Percentiles rank a stretch among this genome's conserved stretches.
Evolutionary conservation across 2,888 invertebrate species (phyloP).

Genomic region (Rhabditophanes sp.): DNA sequence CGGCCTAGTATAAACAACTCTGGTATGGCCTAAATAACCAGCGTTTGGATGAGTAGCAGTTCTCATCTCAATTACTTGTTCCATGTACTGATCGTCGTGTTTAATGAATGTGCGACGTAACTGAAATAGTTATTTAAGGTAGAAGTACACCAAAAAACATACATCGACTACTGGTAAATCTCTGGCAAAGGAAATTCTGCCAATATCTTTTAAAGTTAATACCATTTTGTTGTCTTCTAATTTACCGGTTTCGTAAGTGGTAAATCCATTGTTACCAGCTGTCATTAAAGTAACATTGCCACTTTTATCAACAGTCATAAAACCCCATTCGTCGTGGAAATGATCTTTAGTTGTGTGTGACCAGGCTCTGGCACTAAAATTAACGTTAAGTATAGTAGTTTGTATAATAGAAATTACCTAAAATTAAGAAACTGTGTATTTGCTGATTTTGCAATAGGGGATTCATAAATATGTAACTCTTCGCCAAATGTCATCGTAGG

Average conservation of each 20-base stretch:
- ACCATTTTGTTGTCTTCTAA: conserved; percentile 35
- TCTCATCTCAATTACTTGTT: conserved; percentile 43
- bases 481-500: conserved; percentile 45
- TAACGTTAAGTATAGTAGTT: conserved; percentile 3
- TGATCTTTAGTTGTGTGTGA: conserved; percentile 45
- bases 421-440: conserved; percentile 43
- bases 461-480: conserved; percentile 37
- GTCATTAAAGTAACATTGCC: conserved; percentile 45
- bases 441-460: conserved; percentile 39
- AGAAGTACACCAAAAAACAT: conserved; percentile 8
- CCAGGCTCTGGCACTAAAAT: conserved; percentile 43
- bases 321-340: conserved; percentile 45
- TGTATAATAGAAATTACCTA: conserved; percentile 21
- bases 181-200: conserved; percentile 43
- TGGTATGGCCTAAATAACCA: conserved; percentile 42
- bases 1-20: conserved; percentile 40
- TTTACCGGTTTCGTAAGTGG: conserved; percentile 44
- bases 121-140: conserved; percentile 19
- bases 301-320: conserved; percentile 36
- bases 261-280: conserved; percentile 44
- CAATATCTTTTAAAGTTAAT: conserved; percentile 43
- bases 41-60: conserved; percentile 43
- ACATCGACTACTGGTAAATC: conserved; percentile 45
- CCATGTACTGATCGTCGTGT: conserved; percentile 43
- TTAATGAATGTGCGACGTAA: conserved; percentile 41